Evolutionary conservation across 2,888 invertebrate genomes (phyloP).

Genomic region (Sesamia inferens): DNA sequence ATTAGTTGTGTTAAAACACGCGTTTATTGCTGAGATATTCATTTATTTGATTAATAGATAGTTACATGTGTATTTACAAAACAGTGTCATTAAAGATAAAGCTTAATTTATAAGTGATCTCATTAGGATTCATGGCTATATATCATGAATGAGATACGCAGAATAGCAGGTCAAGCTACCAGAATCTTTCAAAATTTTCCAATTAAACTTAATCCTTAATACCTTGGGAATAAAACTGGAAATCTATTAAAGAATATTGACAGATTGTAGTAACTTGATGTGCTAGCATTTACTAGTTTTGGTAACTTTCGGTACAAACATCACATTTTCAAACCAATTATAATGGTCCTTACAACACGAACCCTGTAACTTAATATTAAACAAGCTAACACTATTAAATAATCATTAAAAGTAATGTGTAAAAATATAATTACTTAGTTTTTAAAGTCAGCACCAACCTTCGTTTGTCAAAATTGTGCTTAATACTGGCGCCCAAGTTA

Average conservation of each 20-base stretch:
- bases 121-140: conserved; percentile 22
- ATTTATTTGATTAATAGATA: conserved; percentile 54
- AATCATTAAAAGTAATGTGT: conserved; percentile 37
- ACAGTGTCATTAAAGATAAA: conserved; percentile 48
- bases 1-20: conserved; percentile 1
- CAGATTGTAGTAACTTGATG: too few relatives aligned
- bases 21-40: conserved; percentile 51
- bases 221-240: too few relatives aligned
- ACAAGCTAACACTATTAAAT: conserved; percentile 44
- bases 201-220: too few relatives aligned
- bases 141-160: too few relatives aligned
- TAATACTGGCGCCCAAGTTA: conserved; percentile 64
- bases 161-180: too few relatives aligned
- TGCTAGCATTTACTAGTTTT: conserved; percentile 71
- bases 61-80: conserved; percentile 67
- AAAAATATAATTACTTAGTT: conserved; percentile 36
- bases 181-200: too few relatives aligned
- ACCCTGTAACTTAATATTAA: conserved; percentile 9
- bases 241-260: too few relatives aligned
- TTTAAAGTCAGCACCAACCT: conserved; percentile 81
- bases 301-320: conserved; percentile 77
- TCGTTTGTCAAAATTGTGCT: conserved; percentile 76
- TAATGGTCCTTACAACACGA: neutral
- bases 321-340: conserved; percentile 37
- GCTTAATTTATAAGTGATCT: conserved; percentile 35